A percentile compares a stretch with the other conserved stretches of the same genome.
Evolutionary conservation across 2,797 vertebrate genomes (phyloP).

Genomic region (Hozukius guyotensis): DNA sequence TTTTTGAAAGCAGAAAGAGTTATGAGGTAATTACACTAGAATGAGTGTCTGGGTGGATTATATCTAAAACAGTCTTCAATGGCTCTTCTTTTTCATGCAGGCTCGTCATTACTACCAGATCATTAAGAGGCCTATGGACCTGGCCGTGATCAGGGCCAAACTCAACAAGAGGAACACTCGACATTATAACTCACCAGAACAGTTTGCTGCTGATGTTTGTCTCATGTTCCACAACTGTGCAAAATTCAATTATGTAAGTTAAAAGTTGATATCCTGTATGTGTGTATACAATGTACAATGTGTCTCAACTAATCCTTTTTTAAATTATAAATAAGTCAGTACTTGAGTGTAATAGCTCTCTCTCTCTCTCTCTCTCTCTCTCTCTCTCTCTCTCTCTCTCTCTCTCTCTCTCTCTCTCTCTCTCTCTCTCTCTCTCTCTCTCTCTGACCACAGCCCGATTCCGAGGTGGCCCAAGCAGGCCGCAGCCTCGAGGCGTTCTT

Average conservation of each 20-base stretch:
- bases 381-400: conserved; percentile 7
- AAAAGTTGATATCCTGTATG: neutral
- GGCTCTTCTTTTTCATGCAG: conserved; percentile 70
- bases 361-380: conserved; percentile 9
- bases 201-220: conserved; percentile 92
- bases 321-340: neutral
- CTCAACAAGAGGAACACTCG: conserved; percentile 87
- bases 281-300: neutral
- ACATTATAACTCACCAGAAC: conserved; percentile 88
- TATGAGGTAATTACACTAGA: neutral
- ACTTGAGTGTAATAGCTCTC: neutral
- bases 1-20: conserved; percentile 5
- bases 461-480: conserved; percentile 96
- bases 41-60: neutral
- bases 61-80: neutral
- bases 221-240: conserved; percentile 99
- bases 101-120: conserved; percentile 99
- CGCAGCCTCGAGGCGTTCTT: conserved; percentile 91
- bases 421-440: conserved; percentile 11
- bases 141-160: conserved; percentile 91
- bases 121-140: conserved; percentile 97
- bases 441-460: conserved; percentile 88
- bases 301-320: neutral
- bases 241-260: conserved; percentile 98
- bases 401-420: conserved; percentile 16